Evolutionary conservation across 2,888 invertebrate genomes (phyloP).

Genomic region (Clostera curtula): DNA sequence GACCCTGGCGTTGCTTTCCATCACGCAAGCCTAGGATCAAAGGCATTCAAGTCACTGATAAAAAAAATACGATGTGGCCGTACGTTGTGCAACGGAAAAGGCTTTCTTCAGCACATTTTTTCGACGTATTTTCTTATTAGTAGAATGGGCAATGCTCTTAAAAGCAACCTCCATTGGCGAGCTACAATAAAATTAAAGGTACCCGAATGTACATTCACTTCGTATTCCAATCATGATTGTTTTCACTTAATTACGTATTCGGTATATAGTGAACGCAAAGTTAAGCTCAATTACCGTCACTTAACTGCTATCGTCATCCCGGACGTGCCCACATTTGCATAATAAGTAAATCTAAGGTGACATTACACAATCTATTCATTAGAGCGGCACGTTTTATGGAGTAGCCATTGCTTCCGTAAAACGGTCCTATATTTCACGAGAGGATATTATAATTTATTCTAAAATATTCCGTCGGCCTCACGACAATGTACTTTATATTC

Average conservation of each 20-base stretch:
- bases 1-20: no score
- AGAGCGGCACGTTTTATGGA: slow-evolving; percentile 9
- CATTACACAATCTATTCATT: slow-evolving; percentile 7
- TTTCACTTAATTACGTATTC: slow-evolving; percentile 16
- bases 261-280: no score
- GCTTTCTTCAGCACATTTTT: no score
- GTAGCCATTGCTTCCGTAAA: slow-evolving; percentile 6
- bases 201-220: slow-evolving; percentile 7
- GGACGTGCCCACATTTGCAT: slow-evolving; percentile 19
- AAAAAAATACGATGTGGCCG: no score
- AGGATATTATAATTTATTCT: slow-evolving; percentile 11
- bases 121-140: no score
- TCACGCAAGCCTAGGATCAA: no score
- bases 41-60: no score
- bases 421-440: slow-evolving; percentile 9
- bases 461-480: slow-evolving; percentile 9
- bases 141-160: no score
- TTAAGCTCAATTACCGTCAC: slow-evolving; percentile 16
- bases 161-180: no score
- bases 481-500: slow-evolving; percentile 15
- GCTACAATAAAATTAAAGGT: slow-evolving; percentile 5
- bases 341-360: slow-evolving; percentile 5
- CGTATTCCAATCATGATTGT: slow-evolving; percentile 13
- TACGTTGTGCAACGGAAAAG: no score
- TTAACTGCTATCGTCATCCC: slow-evolving; percentile 10